Conservation (phyloP, 2,888 invertebrate genomes). For the Malthinus flaveolus region DNA sequence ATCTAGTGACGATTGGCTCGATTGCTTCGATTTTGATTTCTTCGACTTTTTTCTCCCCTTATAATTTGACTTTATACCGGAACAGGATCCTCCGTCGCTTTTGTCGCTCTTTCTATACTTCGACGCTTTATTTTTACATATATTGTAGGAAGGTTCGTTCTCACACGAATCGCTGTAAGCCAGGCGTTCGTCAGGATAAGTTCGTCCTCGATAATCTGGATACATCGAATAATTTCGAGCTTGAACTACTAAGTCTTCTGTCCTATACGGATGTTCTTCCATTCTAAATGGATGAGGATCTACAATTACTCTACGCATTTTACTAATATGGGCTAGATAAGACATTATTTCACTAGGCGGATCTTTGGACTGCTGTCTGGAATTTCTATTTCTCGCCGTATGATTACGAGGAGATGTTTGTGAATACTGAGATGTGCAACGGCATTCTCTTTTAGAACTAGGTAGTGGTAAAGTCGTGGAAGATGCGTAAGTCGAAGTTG, state of each 20-base stretch:
- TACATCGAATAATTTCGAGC: constrained; percentile 11
- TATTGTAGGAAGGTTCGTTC: not conserved
- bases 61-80: no score
- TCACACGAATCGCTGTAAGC: constrained; percentile 3
- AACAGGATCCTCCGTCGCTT: no score
- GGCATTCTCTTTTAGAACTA: not conserved
- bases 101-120: no score
- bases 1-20: not conserved
- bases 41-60: not conserved
- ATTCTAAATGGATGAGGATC: not conserved
- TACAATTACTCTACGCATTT: not conserved
- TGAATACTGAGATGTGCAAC: not conserved
- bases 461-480: not conserved
- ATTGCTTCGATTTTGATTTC: not conserved
- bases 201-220: constrained; percentile 14
- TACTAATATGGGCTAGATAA: not conserved
- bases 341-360: not conserved
- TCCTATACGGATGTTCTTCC: not conserved
- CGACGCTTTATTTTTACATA: no score
- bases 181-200: constrained; percentile 1
- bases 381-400: not conserved
- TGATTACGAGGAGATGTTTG: not conserved
- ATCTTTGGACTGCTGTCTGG: not conserved
- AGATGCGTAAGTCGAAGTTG: not conserved
- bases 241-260: constrained; percentile 4